Conservation (phyloP, 2,888 invertebrate species). For the Amphipyra tragopoginis region DNA sequence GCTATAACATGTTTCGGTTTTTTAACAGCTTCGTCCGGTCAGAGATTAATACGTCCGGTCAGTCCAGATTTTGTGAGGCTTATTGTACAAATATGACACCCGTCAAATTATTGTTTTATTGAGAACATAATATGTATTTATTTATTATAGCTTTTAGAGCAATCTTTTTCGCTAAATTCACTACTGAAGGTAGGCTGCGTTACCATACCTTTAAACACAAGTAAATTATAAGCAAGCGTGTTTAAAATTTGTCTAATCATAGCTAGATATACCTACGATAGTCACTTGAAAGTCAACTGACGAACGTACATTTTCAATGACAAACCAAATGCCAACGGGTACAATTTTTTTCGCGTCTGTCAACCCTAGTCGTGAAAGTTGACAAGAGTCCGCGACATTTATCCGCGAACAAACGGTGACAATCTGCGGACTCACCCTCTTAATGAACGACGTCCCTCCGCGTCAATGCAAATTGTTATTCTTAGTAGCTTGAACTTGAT, state of each 20-base stretch:
- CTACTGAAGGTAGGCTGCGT: too few species aligned
- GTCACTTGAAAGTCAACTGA: too few species aligned
- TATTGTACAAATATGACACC: not conserved
- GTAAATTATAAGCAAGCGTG: too few species aligned
- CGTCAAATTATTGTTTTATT: too few species aligned
- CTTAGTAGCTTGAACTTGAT: constrained; percentile 28
- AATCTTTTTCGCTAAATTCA: too few species aligned
- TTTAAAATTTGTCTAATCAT: too few species aligned
- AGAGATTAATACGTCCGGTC: constrained; percentile 14
- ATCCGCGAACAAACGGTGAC: constrained; percentile 52
- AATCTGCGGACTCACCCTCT: constrained; percentile 61
- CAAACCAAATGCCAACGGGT: too few species aligned
- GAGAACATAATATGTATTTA: too few species aligned
- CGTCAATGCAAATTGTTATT: constrained; percentile 45
- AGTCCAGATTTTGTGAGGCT: not conserved
- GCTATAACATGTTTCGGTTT: constrained; percentile 11
- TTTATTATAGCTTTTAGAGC: too few species aligned
- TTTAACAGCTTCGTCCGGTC: constrained; percentile 20
- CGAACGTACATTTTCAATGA: too few species aligned
- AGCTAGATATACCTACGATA: too few species aligned
- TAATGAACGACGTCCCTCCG: constrained; percentile 33
- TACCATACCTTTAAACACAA: too few species aligned
- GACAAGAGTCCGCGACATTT: constrained; percentile 48
- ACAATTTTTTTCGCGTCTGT: not conserved
- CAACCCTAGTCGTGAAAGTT: constrained; percentile 51